Conservation (phyloP, 2,113 vertebrate genomes). For the Clinocottus analis region DNA sequence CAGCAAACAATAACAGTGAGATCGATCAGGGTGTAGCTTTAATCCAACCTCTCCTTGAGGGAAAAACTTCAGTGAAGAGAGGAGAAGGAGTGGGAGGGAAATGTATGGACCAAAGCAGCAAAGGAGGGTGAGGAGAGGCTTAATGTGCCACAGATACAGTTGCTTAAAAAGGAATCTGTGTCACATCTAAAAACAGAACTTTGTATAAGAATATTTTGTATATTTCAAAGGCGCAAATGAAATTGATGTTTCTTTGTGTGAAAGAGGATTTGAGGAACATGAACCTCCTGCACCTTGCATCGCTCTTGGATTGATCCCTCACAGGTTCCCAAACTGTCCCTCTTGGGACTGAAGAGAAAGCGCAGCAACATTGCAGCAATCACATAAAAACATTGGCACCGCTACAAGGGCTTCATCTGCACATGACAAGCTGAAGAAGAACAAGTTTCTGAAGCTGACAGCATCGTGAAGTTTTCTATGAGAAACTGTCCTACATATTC, state of each 20-base stretch:
- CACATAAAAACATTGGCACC: constrained; percentile 36
- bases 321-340: constrained; percentile 43
- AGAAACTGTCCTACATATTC: constrained; percentile 67
- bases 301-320: constrained; percentile 36
- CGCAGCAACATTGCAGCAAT: constrained; percentile 49
- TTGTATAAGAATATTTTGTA: background rate
- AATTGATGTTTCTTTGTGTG: background rate
- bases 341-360: constrained; percentile 39
- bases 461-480: constrained; percentile 47
- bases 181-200: background rate
- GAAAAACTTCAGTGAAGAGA: constrained; percentile 28
- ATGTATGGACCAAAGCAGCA: constrained; percentile 32
- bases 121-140: constrained; percentile 1
- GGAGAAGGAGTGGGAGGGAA: background rate
- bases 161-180: background rate
- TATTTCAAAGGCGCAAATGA: background rate
- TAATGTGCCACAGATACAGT: background rate
- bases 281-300: constrained; percentile 11
- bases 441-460: constrained; percentile 48
- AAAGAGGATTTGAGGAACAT: constrained; percentile 3
- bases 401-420: constrained; percentile 42
- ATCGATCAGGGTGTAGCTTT: constrained; percentile 51
- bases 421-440: constrained; percentile 50
- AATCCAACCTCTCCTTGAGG: constrained; percentile 31
- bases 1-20: constrained; percentile 54